phyloP scores from a whole-genome alignment of 2,797 vertebrate species.

The Scleropages formosus region DNA sequence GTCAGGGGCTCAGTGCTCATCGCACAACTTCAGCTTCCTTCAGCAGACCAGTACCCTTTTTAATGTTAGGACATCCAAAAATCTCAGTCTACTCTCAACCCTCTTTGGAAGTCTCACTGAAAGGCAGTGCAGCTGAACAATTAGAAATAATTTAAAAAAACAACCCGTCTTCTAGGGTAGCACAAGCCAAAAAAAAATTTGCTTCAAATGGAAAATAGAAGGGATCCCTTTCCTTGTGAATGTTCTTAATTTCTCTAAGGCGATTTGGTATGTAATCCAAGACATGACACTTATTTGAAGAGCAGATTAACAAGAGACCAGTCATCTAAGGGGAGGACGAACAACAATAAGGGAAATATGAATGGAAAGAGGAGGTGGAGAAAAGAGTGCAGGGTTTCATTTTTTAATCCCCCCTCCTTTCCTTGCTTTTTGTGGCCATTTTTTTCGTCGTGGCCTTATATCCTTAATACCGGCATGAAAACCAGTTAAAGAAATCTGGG shows the following conservation, averaged over 20 bases:
- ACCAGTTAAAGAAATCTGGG: slow-evolving; percentile 58
- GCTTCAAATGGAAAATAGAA: background rate
- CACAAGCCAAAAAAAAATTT: background rate
- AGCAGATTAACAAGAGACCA: background rate
- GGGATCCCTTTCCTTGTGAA: background rate
- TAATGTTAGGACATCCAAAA: no score
- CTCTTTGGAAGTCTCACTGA: no score
- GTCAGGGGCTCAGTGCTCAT: no score
- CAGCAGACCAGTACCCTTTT: no score
- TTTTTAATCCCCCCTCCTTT: background rate
- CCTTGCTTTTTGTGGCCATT: background rate
- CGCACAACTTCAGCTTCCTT: no score
- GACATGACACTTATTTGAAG: slow-evolving; percentile 4
- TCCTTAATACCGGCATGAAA: slow-evolving; percentile 50
- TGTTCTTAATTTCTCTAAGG: background rate
- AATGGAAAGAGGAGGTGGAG: background rate
- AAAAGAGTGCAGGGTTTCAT: background rate
- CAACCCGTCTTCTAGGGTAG: background rate
- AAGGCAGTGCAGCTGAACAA: no score
- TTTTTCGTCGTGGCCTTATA: slow-evolving; percentile 52
- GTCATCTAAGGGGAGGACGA: background rate
- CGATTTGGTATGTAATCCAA: slow-evolving; percentile 21
- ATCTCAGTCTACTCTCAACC: no score
- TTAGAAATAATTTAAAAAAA: no score
- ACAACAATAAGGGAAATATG: background rate